A percentile compares a stretch with the other conserved stretches of the same genome.
Conservation (phyloP, 1,140 invertebrate species). For the Drosophila triauraria region DNA sequence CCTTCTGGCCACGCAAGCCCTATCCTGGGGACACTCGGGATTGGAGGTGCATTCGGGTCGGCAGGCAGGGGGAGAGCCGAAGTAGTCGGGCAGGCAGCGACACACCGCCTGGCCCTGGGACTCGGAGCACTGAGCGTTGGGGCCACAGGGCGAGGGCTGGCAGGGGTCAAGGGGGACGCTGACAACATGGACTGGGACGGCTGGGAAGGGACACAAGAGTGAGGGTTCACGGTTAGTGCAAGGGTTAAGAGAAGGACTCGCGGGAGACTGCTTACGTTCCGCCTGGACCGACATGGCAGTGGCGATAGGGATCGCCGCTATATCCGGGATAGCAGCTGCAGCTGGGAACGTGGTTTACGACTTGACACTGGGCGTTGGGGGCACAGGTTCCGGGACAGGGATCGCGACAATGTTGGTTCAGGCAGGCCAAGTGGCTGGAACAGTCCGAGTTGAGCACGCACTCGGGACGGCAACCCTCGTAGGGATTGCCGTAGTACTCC, state of each 20-base stretch:
- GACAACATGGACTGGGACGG: conserved; percentile 59
- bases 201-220: conserved; percentile 53
- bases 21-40: conserved; percentile 91
- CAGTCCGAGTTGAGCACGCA: conserved; percentile 93
- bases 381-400: conserved; percentile 93
- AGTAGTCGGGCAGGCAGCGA: conserved; percentile 89
- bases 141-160: conserved; percentile 90
- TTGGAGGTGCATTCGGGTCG: conserved; percentile 95
- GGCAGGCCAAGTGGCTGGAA: conserved; percentile 90
- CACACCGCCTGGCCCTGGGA: conserved; percentile 88
- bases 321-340: conserved; percentile 91
- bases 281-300: conserved; percentile 85
- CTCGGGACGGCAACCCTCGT: conserved; percentile 91
- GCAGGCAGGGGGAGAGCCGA: conserved; percentile 90
- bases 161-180: conserved; percentile 87
- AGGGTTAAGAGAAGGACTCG: conserved; percentile 49
- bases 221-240: conserved; percentile 75
- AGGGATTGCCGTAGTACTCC: conserved; percentile 87
- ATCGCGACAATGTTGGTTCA: conserved; percentile 91
- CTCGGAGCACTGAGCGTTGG: conserved; percentile 89
- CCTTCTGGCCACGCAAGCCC: conserved; percentile 91
- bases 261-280: conserved; percentile 77
- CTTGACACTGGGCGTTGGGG: conserved; percentile 91
- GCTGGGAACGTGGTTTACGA: conserved; percentile 91
- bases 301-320: conserved; percentile 90